Base-by-base conservation (phyloP, 2,113 vertebrate genomes). In the Ptychochromis oligacanthus region DNA sequence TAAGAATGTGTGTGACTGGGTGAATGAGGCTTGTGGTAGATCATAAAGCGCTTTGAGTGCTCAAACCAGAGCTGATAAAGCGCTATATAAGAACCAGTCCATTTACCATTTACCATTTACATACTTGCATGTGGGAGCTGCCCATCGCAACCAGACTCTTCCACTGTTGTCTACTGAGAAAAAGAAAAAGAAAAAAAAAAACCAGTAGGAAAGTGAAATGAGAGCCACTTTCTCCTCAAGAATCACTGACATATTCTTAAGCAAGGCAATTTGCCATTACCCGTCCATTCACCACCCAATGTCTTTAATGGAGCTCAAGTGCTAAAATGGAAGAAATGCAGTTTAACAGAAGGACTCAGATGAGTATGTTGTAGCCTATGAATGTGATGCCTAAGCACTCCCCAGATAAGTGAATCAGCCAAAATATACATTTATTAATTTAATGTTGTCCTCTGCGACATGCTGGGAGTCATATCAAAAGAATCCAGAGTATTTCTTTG, bases 351-450 rank as follows among this genome's bases (percentile, higher is more conserved):
- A 54, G 14, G 36, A 46, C 80, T 79, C 20, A 20, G 52, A 18
- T 59, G 26, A 60, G 24, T 78, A 18, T 15, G 24, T 26, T 83
- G 67, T 17, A 70, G 46, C 40, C 22, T 3, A 7, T 59, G 55
- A 81, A 80, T 64, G 11, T 60, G 60, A 91, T 61, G 54, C 67
- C 24, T 2, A 20, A 28, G 22, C 34, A 28, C 36, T 89, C 75
- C 72, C 49, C 26, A 11, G 75, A 74, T 62, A 74, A 62, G 34
- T 1, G 28, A 75, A 80, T 79, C 52, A 88, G 84, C 80, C 80
- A 91, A 86, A 90, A 83, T 40, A 77, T 80, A 59, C 54, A 89
- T 89, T 77, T 87, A 90, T 86, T 75, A 79, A 89, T 86, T 70
- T 36, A 79, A 65, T 49, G 7, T 34, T 5, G 13, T 24, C 22